These are phyloP conservation scores for Acronicta alni DNA, from an alignment of 2,888 invertebrate genomes.

Conservation along the genomic window DNA sequence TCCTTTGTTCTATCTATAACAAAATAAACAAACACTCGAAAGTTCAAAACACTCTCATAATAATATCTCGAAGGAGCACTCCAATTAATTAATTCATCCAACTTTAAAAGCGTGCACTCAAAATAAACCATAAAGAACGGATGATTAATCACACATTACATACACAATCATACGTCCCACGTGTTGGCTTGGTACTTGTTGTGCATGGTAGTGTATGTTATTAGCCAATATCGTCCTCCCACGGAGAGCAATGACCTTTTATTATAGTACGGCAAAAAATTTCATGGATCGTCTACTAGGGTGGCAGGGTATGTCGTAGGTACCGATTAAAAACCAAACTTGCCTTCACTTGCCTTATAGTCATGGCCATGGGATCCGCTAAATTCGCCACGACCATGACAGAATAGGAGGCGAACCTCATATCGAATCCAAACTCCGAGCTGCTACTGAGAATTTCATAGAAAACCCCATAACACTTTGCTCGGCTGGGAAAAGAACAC, in stretches of 20 bases:
- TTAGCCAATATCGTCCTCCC: slow-evolving; percentile 74
- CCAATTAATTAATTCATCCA: slow-evolving; percentile 46
- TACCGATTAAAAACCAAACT: too few species aligned
- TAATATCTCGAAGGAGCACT: slow-evolving; percentile 30
- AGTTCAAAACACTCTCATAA: slow-evolving; percentile 16
- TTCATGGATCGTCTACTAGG: too few species aligned
- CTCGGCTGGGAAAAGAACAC: too few species aligned
- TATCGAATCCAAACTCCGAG: too few species aligned
- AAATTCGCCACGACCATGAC: too few species aligned
- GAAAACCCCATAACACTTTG: too few species aligned
- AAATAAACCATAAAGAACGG: slow-evolving; percentile 43
- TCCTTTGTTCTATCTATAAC: slow-evolving; percentile 36
- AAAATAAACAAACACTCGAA: slow-evolving; percentile 37
- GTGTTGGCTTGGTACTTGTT: slow-evolving; percentile 23
- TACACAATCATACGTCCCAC: slow-evolving; percentile 42
- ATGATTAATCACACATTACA: slow-evolving; percentile 46
- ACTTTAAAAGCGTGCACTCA: slow-evolving; percentile 48
- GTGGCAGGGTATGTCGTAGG: too few species aligned
- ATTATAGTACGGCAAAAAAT: too few species aligned
- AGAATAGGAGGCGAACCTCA: too few species aligned
- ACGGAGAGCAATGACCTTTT: slow-evolving; percentile 78
- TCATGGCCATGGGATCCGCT: too few species aligned
- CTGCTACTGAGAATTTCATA: too few species aligned
- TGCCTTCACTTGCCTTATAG: too few species aligned
- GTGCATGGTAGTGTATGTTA: slow-evolving; percentile 63